These are phyloP conservation scores for Syrmaticus mikado DNA, from an alignment of 2,113 vertebrate species.

Conservation along the genomic window DNA sequence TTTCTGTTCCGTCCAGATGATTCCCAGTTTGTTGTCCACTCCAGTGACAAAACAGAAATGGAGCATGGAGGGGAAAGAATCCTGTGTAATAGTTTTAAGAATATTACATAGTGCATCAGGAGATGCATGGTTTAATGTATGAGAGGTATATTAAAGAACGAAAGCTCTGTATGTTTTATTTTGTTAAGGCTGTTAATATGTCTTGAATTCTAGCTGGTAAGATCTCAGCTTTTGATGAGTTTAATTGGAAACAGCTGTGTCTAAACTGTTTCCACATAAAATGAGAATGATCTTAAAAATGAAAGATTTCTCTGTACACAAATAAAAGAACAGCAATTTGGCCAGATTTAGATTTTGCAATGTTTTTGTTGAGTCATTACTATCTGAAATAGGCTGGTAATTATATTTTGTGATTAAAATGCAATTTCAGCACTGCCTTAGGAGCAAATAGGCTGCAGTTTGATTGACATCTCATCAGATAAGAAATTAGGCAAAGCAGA, in stretches of 20 bases:
- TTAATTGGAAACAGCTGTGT: not conserved
- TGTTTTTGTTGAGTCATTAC: not conserved
- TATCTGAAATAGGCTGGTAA: not conserved
- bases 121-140: not conserved
- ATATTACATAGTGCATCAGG: not conserved
- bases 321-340: not conserved
- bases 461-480: not conserved
- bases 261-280: not conserved
- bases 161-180: not conserved
- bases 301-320: not conserved
- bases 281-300: not conserved
- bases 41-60: not conserved
- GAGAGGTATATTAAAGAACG: not conserved
- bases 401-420: not conserved
- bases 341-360: conserved; percentile 7
- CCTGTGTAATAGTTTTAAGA: not conserved
- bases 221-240: not conserved
- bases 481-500: not conserved
- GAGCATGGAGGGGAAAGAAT: not conserved
- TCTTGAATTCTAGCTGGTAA: not conserved
- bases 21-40: not conserved
- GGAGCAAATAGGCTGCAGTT: not conserved
- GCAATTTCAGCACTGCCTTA: not conserved
- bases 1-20: not conserved
- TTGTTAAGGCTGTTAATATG: not conserved